Percentiles rank a stretch among this genome's conserved stretches.
Evolutionary conservation across 1,140 invertebrate genomes (phyloP).

Genomic region (Saxidomus purpurata): DNA sequence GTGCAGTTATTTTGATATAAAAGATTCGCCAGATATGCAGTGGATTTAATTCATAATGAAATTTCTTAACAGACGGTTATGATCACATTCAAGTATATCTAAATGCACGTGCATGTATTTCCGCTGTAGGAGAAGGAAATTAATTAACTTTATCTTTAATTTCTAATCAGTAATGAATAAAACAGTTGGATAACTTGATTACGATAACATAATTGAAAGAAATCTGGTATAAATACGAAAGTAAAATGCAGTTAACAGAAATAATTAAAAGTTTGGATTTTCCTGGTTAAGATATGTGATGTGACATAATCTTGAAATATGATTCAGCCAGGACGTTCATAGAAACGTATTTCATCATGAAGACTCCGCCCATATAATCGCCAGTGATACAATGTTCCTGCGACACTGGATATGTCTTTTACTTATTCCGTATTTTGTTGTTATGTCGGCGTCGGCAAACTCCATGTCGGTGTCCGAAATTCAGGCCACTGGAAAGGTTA

Average conservation of each 20-base stretch:
- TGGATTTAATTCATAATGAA: not conserved
- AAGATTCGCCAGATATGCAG: not conserved
- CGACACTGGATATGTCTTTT: slow-evolving; percentile 43
- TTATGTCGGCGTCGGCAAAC: slow-evolving; percentile 11
- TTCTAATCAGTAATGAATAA: not conserved
- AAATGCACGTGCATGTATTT: not conserved
- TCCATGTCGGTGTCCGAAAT: slow-evolving; percentile 41
- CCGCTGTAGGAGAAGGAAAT: not conserved
- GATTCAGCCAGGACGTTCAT: not conserved
- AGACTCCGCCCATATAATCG: not conserved
- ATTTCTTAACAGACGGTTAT: not conserved
- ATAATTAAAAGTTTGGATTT: not conserved
- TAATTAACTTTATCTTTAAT: not conserved
- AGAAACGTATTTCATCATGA: not conserved
- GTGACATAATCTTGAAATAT: not conserved
- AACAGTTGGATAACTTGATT: not conserved
- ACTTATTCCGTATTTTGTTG: slow-evolving; percentile 1
- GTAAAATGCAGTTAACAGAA: too few species aligned
- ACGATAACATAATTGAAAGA: too few species aligned
- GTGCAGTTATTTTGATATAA: not conserved
- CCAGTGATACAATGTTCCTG: slow-evolving; percentile 33
- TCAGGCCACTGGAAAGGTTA: slow-evolving; percentile 57
- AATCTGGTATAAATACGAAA: too few species aligned
- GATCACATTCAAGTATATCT: too few species aligned
- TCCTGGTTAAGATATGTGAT: not conserved